Evolutionary conservation across 2,888 invertebrate species (phyloP).

Genomic region (Lathronympha strigana): DNA sequence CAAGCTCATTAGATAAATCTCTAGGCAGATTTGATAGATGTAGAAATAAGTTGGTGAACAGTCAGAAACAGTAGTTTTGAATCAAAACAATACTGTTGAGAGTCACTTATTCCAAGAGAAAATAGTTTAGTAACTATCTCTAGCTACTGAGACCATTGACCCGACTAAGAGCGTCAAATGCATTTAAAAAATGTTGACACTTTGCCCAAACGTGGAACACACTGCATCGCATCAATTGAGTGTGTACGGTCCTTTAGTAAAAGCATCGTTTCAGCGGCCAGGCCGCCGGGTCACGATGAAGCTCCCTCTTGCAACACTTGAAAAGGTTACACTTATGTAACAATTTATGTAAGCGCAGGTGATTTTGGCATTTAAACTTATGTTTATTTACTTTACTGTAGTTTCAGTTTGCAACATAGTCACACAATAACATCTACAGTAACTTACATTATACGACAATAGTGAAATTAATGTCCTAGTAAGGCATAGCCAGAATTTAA

Average conservation of each 20-base stretch:
- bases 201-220: too few relatives aligned
- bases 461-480: neutral
- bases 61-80: too few relatives aligned
- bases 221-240: neutral
- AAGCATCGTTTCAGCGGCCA: conserved; percentile 30
- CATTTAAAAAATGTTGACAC: too few relatives aligned
- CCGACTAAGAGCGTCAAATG: too few relatives aligned
- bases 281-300: conserved; percentile 28
- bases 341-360: conserved; percentile 36
- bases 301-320: conserved; percentile 35
- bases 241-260: conserved; percentile 18
- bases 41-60: too few relatives aligned
- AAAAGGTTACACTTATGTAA: conserved; percentile 40
- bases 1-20: too few relatives aligned
- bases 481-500: too few relatives aligned
- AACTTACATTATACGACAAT: neutral
- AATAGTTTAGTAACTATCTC: too few relatives aligned
- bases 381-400: conserved; percentile 15
- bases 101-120: too few relatives aligned
- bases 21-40: too few relatives aligned
- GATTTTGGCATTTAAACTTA: conserved; percentile 30
- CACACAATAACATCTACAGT: neutral
- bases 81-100: too few relatives aligned
- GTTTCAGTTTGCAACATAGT: conserved; percentile 19
- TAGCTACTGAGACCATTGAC: too few relatives aligned